A percentile compares a stretch with the other conserved stretches of the same genome.
These are phyloP conservation scores for Sphecodes monilicornis DNA, from an alignment of 2,888 invertebrate species.

Conservation along the genomic window DNA sequence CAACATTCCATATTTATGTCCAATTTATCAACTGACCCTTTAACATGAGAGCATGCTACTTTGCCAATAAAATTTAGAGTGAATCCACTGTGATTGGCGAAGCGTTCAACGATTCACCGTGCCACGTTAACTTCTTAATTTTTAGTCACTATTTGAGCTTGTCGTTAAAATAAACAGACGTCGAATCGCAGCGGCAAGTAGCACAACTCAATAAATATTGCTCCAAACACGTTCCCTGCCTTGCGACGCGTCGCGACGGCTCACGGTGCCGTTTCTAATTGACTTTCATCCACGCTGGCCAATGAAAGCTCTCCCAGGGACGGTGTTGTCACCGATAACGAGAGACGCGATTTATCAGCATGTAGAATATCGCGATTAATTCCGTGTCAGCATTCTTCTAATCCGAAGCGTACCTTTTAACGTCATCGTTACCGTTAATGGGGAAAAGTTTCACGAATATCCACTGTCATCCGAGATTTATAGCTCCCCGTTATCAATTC, in stretches of 20 bases:
- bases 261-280: slow-evolving; percentile 18
- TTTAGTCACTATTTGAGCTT: neutral
- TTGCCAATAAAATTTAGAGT: too few relatives aligned
- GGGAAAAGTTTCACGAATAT: slow-evolving; percentile 2
- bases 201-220: neutral
- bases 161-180: neutral
- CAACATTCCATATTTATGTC: too few relatives aligned
- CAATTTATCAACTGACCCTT: too few relatives aligned
- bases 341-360: slow-evolving; percentile 48
- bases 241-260: neutral
- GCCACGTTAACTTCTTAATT: neutral
- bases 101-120: neutral
- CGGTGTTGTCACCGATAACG: slow-evolving; percentile 36
- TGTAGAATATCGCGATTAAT: slow-evolving; percentile 21
- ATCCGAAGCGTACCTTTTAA: slow-evolving; percentile 11
- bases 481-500: neutral
- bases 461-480: neutral
- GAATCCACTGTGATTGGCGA: neutral
- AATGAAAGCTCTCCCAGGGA: neutral
- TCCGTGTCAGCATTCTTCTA: slow-evolving; percentile 45
- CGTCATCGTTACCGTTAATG: slow-evolving; percentile 50
- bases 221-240: neutral
- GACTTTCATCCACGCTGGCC: neutral
- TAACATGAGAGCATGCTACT: too few relatives aligned
- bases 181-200: neutral